phyloP scores from a whole-genome alignment of 2,888 invertebrate genomes.

The Meteorus colon region DNA sequence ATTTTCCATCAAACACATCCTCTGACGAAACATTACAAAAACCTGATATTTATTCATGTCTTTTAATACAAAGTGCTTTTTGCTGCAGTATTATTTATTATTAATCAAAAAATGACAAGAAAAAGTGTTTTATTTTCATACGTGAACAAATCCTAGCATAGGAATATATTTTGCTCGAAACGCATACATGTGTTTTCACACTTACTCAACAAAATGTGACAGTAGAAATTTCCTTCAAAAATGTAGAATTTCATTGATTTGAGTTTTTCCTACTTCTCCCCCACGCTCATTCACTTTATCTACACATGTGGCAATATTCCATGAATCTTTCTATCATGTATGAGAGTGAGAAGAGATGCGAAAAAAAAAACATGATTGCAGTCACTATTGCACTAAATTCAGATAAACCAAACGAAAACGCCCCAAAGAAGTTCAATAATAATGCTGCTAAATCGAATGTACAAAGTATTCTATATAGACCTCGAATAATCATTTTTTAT shows the following conservation, averaged over 20 bases:
- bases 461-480: not conserved
- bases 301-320: conserved; percentile 12
- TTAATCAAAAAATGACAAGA: not conserved
- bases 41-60: conserved; percentile 32
- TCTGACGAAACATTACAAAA: conserved; percentile 30
- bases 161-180: too few species aligned
- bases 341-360: not conserved
- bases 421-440: not conserved
- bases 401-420: not conserved
- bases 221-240: too few species aligned
- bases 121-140: not conserved
- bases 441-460: not conserved
- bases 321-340: not conserved
- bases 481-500: not conserved
- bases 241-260: too few species aligned
- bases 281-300: not conserved
- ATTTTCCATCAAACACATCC: conserved; percentile 32
- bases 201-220: too few species aligned
- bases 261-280: not conserved
- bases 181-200: too few species aligned
- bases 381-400: not conserved
- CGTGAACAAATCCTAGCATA: not conserved
- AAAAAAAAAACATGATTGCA: not conserved
- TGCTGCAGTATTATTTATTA: not conserved
- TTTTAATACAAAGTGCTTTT: not conserved